Evolutionary conservation across 2,888 invertebrate genomes (phyloP).

Genomic region (Dynastes maya): DNA sequence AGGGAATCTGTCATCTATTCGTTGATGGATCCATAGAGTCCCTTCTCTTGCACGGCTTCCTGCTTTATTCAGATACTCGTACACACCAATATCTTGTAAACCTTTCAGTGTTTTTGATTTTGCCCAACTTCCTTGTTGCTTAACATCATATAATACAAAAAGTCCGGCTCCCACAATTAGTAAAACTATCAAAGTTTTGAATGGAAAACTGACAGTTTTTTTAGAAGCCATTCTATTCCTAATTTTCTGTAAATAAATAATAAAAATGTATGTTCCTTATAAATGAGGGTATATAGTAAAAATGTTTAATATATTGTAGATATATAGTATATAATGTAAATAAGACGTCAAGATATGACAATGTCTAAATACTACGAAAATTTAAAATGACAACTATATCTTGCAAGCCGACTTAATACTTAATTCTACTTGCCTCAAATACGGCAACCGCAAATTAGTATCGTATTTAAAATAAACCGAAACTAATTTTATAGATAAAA

Average conservation of each 20-base stretch:
- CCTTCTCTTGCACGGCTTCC: conserved; percentile 77
- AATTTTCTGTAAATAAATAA: conserved; percentile 66
- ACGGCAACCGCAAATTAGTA: not conserved
- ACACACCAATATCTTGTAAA: conserved; percentile 77
- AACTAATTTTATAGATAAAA: not conserved
- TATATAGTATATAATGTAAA: conserved; percentile 13
- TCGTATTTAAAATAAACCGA: not conserved
- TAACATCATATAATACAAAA: conserved; percentile 78
- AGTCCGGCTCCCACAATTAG: conserved; percentile 75
- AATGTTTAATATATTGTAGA: conserved; percentile 32
- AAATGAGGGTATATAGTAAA: conserved; percentile 36
- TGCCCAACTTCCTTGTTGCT: conserved; percentile 79
- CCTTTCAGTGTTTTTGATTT: conserved; percentile 79
- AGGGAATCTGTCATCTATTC: conserved; percentile 80
- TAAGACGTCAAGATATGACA: conserved; percentile 47
- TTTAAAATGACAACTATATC: conserved; percentile 35
- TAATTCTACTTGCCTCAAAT: conserved; percentile 16
- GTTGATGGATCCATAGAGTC: conserved; percentile 77
- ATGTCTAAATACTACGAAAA: conserved; percentile 7
- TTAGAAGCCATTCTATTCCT: conserved; percentile 70
- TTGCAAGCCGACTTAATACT: conserved; percentile 23
- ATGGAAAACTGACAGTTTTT: conserved; percentile 72
- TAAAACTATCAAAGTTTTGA: conserved; percentile 78
- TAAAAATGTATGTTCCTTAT: not conserved
- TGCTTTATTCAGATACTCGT: conserved; percentile 77